These are phyloP conservation scores for Periophthalmus magnuspinnatus DNA, from an alignment of 2,797 vertebrate genomes.

Conservation along the genomic window DNA sequence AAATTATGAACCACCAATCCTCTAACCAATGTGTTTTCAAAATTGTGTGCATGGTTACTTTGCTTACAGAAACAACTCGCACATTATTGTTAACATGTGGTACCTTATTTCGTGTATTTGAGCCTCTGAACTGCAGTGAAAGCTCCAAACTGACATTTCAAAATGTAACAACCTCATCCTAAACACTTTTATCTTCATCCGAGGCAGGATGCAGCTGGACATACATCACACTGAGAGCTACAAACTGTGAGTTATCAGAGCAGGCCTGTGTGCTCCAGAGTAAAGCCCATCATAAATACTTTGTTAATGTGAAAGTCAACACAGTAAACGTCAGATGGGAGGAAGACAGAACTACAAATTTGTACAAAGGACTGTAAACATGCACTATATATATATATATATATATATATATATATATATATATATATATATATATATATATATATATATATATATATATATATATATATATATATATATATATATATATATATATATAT, in stretches of 20 bases:
- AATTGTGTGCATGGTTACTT: too few relatives aligned
- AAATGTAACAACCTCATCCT: neutral
- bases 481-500: too few relatives aligned
- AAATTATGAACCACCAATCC: too few relatives aligned
- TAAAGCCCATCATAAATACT: neutral
- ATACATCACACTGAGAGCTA: neutral
- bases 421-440: too few relatives aligned
- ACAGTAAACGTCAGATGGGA: neutral
- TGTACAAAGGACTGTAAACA: neutral
- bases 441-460: too few relatives aligned
- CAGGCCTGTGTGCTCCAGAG: neutral
- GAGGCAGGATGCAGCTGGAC: neutral
- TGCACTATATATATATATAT: neutral
- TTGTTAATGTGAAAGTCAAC: conserved; percentile 1
- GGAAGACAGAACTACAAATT: neutral
- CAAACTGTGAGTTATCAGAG: neutral
- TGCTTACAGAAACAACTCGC: too few relatives aligned
- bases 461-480: too few relatives aligned
- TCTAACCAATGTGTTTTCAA: too few relatives aligned
- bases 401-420: too few relatives aligned
- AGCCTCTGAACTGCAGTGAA: neutral
- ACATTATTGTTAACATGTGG: neutral
- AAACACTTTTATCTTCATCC: neutral
- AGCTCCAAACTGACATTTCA: neutral
- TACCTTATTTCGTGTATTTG: neutral